A percentile compares a stretch with the other conserved stretches of the same genome.
These are phyloP conservation scores for Tenthredo notha DNA, from an alignment of 2,888 invertebrate genomes.

Conservation along the genomic window DNA sequence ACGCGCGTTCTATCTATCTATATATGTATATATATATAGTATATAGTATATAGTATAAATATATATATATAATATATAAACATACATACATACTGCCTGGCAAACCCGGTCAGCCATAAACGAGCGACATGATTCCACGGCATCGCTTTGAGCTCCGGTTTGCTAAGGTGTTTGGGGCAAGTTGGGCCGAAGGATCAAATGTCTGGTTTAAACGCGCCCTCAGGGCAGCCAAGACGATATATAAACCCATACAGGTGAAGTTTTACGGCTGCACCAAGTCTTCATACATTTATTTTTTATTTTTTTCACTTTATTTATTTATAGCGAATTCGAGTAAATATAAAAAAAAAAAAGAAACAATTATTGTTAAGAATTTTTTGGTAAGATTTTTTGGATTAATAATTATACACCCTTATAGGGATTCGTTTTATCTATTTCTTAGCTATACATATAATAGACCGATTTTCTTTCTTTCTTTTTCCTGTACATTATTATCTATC, in stretches of 20 bases:
- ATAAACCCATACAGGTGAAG: too few relatives aligned
- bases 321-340: too few relatives aligned
- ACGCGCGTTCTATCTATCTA: conserved; percentile 21
- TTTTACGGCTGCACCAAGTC: background rate
- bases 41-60: background rate
- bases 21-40: background rate
- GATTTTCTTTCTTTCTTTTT: background rate
- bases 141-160: conserved; percentile 33
- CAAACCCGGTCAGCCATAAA: conserved; percentile 37
- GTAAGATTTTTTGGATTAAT: background rate
- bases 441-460: background rate
- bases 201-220: conserved; percentile 8
- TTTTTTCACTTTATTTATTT: too few relatives aligned
- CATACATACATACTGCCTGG: background rate
- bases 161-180: conserved; percentile 3
- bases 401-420: background rate
- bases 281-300: background rate
- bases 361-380: background rate
- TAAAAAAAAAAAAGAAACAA: too few relatives aligned
- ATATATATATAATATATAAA: background rate
- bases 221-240: background rate
- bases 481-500: background rate
- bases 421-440: background rate
- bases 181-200: background rate
- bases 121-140: conserved; percentile 29